Percentiles rank a stretch among this genome's conserved stretches.
Evolutionary conservation across 2,113 vertebrate genomes (phyloP).

Genomic region (Hippocampus guttulatus): DNA sequence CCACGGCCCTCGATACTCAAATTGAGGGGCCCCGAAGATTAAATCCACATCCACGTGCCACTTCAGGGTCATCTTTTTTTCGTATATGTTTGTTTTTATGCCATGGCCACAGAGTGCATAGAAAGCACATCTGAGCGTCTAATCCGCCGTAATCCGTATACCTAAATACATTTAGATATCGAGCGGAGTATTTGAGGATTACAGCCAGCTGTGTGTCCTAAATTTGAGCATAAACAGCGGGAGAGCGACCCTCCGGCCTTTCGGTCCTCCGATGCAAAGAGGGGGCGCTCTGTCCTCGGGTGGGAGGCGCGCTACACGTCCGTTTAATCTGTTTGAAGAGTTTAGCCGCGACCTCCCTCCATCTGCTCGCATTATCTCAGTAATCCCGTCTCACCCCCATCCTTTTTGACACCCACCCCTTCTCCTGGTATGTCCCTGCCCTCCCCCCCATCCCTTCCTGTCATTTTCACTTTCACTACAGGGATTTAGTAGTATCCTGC

Average conservation of each 20-base stretch:
- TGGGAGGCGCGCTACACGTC: slow-evolving; percentile 48
- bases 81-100: not conserved
- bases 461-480: slow-evolving; percentile 62
- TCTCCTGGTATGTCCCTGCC: slow-evolving; percentile 5
- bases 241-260: not conserved
- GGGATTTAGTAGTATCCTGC: slow-evolving; percentile 63
- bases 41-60: not conserved
- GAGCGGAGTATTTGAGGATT: slow-evolving; percentile 25
- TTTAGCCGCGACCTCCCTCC: slow-evolving; percentile 71
- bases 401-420: slow-evolving; percentile 10
- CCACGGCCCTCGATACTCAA: not conserved
- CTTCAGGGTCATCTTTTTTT: not conserved
- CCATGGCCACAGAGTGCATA: not conserved
- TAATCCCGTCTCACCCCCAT: slow-evolving; percentile 79
- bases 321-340: slow-evolving; percentile 76
- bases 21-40: not conserved
- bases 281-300: slow-evolving; percentile 22
- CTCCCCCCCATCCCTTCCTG: slow-evolving; percentile 15
- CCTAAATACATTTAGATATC: slow-evolving; percentile 5
- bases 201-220: slow-evolving; percentile 7
- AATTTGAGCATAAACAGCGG: not conserved
- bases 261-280: slow-evolving; percentile 15
- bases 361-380: slow-evolving; percentile 78
- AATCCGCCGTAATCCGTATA: slow-evolving; percentile 12
- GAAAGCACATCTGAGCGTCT: slow-evolving; percentile 1